phyloP scores from a whole-genome alignment of 2,888 invertebrate species.

The Glaucopsyche alexis region DNA sequence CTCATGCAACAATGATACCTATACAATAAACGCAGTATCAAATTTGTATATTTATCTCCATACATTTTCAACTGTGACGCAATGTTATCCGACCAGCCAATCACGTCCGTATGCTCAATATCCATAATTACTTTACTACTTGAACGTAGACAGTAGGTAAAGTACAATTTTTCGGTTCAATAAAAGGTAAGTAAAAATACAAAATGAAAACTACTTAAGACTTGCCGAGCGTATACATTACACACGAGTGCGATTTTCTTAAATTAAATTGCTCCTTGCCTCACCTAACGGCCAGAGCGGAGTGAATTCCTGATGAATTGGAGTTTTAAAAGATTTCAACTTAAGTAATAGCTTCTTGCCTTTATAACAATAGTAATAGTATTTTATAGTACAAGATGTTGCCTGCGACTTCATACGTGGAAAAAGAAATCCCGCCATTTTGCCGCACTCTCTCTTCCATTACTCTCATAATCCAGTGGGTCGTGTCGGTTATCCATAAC shows the following conservation, averaged over 20 bases:
- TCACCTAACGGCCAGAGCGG: conserved; percentile 5
- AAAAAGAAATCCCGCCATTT: no score
- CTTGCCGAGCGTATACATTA: conserved; percentile 13
- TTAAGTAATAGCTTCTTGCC: not conserved
- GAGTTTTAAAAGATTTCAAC: conserved; percentile 18
- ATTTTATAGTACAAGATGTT: not conserved
- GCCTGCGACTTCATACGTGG: no score
- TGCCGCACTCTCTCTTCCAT: no score
- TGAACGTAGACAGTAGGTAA: not conserved
- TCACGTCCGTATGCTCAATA: no score
- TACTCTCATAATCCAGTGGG: no score
- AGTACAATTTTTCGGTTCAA: not conserved
- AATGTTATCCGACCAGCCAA: no score
- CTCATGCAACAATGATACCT: no score
- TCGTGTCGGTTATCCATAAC: no score
- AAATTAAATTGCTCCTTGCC: conserved; percentile 17
- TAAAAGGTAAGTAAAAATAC: not conserved
- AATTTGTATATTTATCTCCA: no score
- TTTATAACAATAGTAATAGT: not conserved
- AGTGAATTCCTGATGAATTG: conserved; percentile 14
- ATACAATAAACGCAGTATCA: no score
- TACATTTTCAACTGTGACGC: no score
- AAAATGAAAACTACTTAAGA: conserved; percentile 11
- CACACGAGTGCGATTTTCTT: conserved; percentile 7
- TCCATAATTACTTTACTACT: not conserved